A percentile compares a stretch with the other conserved stretches of the same genome.
Conservation (phyloP, 2,113 vertebrate genomes). For the crab-eating macaque (Macaca fascicularis) region T2T-MFA8v1.1 NC_088386.1:89218501-89219000, state of each 20-base stretch:
- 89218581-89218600: constrained; percentile 56
- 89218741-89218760: neutral
- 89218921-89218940: too few relatives aligned
- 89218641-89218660: neutral
- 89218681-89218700: constrained; percentile 20
- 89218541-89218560: constrained; percentile 38
- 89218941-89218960: too few relatives aligned
- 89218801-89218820: too few relatives aligned
- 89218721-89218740: neutral
- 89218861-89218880: too few relatives aligned
- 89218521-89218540: constrained; percentile 56
- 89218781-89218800: too few relatives aligned
- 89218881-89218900: too few relatives aligned
- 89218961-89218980: too few relatives aligned
- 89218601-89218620: constrained; percentile 48
- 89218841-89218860: too few relatives aligned
- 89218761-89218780: neutral
- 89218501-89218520: constrained; percentile 57
- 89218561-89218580: constrained; percentile 35
- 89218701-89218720: neutral
- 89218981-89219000: too few relatives aligned
- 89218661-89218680: neutral
- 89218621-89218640: constrained; percentile 40
- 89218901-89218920: too few relatives aligned
- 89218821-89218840: too few relatives aligned